Conservation (phyloP, 2,113 vertebrate genomes). For the Pithys albifrons region DNA sequence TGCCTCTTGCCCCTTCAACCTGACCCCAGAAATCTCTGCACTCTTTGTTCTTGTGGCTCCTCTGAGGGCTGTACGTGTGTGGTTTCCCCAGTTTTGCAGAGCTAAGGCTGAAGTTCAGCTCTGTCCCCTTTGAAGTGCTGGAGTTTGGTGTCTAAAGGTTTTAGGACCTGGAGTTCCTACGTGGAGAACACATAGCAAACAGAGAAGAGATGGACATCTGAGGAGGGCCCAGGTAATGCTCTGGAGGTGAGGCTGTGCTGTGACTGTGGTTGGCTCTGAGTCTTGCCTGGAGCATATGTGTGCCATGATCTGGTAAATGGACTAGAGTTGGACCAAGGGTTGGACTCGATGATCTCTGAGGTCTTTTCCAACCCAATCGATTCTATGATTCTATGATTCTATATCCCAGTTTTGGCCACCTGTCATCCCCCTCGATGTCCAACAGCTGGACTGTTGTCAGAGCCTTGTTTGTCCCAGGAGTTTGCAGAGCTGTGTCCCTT, state of each 20-base stretch:
- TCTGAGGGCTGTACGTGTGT: rapidly evolving
- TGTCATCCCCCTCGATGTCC: background rate
- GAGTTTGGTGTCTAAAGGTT: background rate
- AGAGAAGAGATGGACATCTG: background rate
- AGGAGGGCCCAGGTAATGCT: background rate
- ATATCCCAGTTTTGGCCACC: background rate
- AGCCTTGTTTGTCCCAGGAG: background rate
- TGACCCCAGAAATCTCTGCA: background rate
- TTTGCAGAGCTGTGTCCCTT: background rate
- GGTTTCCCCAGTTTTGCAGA: background rate
- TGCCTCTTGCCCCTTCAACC: background rate
- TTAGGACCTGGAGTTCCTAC: background rate
- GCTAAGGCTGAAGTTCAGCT: background rate
- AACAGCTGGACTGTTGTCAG: background rate
- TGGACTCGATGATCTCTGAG: no score
- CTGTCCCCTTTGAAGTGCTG: background rate
- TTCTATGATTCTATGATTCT: no score
- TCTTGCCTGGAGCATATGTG: background rate
- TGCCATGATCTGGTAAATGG: no score
- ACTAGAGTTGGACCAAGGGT: no score
- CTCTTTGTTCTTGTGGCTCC: background rate
- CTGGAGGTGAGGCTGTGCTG: background rate
- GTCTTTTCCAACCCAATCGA: no score
- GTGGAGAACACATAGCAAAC: background rate
- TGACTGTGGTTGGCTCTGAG: background rate